A percentile compares a stretch with the other conserved stretches of the same genome.
Conservation (phyloP, 1,140 invertebrate species). For the Drosophila elegans region DNA sequence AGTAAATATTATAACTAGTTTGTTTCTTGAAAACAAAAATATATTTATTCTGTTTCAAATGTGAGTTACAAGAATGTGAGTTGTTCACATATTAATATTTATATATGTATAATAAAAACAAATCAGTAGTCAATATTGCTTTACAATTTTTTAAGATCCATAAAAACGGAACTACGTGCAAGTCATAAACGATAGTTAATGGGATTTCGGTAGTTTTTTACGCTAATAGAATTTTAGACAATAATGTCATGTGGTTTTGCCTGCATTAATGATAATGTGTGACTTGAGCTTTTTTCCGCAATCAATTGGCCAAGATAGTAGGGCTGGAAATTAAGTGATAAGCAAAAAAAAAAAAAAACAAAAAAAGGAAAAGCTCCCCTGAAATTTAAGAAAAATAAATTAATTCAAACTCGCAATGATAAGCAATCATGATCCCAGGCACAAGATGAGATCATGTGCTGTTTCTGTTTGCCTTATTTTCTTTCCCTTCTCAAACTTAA, state of each 20-base stretch:
- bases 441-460: constrained; percentile 64
- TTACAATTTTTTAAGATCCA: constrained; percentile 1
- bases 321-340: constrained; percentile 15
- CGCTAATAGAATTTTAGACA: constrained; percentile 32
- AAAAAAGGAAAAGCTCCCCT: constrained; percentile 11
- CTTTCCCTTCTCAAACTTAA: constrained; percentile 22
- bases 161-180: not conserved
- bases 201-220: constrained; percentile 7
- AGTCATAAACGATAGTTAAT: constrained; percentile 43
- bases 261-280: constrained; percentile 14
- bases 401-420: constrained; percentile 25
- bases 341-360: not conserved
- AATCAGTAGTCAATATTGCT: not conserved
- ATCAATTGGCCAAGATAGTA: constrained; percentile 34
- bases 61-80: too few species aligned
- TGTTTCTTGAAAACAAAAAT: too few species aligned
- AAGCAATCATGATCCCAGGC: constrained; percentile 23
- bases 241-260: constrained; percentile 32
- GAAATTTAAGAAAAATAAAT: constrained; percentile 4
- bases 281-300: constrained; percentile 23
- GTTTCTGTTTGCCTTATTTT: constrained; percentile 21
- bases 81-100: too few species aligned
- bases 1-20: too few species aligned
- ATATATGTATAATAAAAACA: too few species aligned
- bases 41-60: too few species aligned